phyloP scores from a whole-genome alignment of 2,888 invertebrate genomes.

The Lissonota sp. region DNA sequence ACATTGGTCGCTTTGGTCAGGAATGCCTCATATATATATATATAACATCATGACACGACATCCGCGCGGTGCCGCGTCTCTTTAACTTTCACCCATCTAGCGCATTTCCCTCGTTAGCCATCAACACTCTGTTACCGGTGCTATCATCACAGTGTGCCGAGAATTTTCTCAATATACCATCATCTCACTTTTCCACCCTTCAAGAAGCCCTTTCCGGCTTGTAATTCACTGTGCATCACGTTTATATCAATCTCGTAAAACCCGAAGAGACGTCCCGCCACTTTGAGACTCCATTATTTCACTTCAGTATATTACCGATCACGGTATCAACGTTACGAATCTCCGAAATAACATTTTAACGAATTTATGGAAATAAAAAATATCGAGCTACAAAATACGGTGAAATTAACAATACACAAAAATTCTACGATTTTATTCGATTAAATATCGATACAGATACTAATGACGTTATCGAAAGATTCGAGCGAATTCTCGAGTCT shows the following conservation, averaged over 20 bases:
- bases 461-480: too few relatives aligned
- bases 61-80: neutral
- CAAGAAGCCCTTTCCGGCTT: slow-evolving; percentile 2
- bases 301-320: neutral
- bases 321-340: neutral
- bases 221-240: neutral
- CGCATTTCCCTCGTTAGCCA: slow-evolving; percentile 35
- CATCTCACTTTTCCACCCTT: slow-evolving; percentile 9
- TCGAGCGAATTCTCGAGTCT: too few relatives aligned
- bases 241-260: slow-evolving; percentile 12
- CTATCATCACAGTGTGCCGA: slow-evolving; percentile 12
- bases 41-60: neutral
- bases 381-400: neutral
- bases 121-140: slow-evolving; percentile 43
- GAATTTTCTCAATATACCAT: slow-evolving; percentile 14
- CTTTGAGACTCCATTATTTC: neutral
- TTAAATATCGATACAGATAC: too few relatives aligned
- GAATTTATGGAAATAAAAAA: neutral
- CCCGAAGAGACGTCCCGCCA: too few relatives aligned
- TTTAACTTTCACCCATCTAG: slow-evolving; percentile 32
- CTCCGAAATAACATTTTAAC: neutral
- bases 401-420: too few relatives aligned
- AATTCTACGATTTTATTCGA: too few relatives aligned
- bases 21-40: neutral
- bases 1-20: too few relatives aligned